A percentile compares a stretch with the other conserved stretches of the same genome.
Conservation (phyloP, 2,113 vertebrate species). For the Desmodus rotundus region DNA sequence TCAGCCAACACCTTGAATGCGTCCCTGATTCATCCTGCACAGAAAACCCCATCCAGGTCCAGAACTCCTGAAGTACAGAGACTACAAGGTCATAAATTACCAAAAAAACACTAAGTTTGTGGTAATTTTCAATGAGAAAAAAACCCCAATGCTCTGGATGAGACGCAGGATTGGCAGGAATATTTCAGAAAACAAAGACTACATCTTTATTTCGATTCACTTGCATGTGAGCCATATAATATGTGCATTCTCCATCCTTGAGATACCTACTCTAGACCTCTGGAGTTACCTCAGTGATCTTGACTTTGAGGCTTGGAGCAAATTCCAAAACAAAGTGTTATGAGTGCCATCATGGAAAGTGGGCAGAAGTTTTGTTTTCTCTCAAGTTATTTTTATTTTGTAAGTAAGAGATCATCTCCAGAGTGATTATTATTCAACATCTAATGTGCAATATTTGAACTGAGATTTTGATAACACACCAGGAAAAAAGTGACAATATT, state of each 20-base stretch:
- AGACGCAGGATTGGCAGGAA: background rate
- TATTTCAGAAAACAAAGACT: background rate
- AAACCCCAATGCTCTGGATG: background rate
- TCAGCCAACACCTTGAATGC: background rate
- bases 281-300: background rate
- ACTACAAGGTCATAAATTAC: background rate
- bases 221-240: background rate
- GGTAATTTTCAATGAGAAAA: background rate
- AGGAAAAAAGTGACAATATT: constrained; percentile 36
- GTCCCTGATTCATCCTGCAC: background rate
- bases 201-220: background rate
- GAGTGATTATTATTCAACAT: constrained; percentile 64
- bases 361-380: background rate
- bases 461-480: constrained; percentile 45
- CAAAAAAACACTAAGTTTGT: background rate
- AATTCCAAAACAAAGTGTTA: background rate
- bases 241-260: background rate
- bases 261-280: background rate
- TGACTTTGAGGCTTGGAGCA: background rate
- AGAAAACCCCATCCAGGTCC: background rate
- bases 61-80: background rate
- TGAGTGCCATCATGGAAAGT: background rate
- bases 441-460: constrained; percentile 44
- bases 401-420: constrained; percentile 42
- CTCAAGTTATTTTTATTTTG: constrained; percentile 41